Evolutionary conservation across 2,797 vertebrate species (phyloP).

Genomic region (Sebastes itinus): DNA sequence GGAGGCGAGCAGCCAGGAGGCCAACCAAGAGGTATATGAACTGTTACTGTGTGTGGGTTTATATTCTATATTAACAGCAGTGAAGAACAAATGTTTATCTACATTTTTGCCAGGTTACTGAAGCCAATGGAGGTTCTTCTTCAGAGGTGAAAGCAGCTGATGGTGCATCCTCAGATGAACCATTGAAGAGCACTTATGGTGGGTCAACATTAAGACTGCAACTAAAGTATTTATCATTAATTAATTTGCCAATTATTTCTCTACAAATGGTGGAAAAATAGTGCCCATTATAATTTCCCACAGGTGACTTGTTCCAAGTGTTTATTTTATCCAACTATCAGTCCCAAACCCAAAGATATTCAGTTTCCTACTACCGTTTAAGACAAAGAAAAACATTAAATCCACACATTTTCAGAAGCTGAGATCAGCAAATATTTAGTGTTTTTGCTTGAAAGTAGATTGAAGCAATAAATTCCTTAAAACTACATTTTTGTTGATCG

Average conservation of each 20-base stretch:
- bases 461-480: not conserved
- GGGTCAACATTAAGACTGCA: not conserved
- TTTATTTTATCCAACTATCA: not conserved
- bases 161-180: slow-evolving; percentile 55
- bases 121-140: slow-evolving; percentile 39
- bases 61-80: not conserved
- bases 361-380: not conserved
- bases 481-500: not conserved
- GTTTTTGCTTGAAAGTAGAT: not conserved
- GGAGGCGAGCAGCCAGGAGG: slow-evolving; percentile 50
- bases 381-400: not conserved
- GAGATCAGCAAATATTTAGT: not conserved
- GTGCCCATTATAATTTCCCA: no score
- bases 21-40: slow-evolving; percentile 39
- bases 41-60: not conserved
- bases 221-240: no score
- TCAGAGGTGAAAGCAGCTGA: slow-evolving; percentile 56
- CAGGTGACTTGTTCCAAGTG: not conserved
- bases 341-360: not conserved
- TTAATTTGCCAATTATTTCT: not conserved
- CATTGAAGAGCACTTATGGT: slow-evolving; percentile 51
- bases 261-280: not conserved
- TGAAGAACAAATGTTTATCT: not conserved
- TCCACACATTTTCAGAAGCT: not conserved
- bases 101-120: slow-evolving; percentile 39